Evolutionary conservation across 92 coral and sea anemone genomes (phyloP).

Genomic region (Heteractis magnifica): DNA sequence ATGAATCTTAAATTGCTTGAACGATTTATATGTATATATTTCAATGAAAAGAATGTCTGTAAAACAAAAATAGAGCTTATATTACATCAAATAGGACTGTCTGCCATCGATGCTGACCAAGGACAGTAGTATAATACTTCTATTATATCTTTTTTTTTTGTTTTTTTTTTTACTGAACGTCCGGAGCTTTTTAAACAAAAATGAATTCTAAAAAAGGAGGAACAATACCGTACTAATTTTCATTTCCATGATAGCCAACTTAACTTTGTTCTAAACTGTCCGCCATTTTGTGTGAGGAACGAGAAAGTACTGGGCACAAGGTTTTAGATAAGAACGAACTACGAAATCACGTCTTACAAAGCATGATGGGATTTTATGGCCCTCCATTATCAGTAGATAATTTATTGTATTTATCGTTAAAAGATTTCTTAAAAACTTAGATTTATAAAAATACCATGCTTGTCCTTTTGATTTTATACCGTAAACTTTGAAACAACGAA

Average conservation of each 20-base stretch:
- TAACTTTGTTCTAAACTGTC: too few species aligned
- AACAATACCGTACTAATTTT: too few species aligned
- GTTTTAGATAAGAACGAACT: background rate
- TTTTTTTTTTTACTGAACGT: background rate
- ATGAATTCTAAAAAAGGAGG: background rate
- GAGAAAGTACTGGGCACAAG: background rate
- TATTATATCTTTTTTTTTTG: too few species aligned
- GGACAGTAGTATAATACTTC: background rate
- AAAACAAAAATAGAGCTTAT: background rate
- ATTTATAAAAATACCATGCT: constrained; percentile 26
- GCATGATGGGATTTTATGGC: background rate
- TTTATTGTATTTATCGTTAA: background rate
- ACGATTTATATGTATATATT: background rate
- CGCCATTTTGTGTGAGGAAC: background rate
- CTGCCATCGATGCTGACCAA: background rate
- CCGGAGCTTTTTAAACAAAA: background rate
- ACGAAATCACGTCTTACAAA: background rate
- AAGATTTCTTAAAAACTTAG: constrained; percentile 21
- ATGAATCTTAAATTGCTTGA: background rate
- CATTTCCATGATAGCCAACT: too few species aligned
- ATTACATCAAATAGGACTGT: background rate
- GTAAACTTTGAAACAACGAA: background rate
- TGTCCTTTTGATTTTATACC: background rate
- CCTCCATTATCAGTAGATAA: background rate
- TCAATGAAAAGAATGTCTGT: background rate